Base-by-base conservation (phyloP, 2,113 vertebrate species). In the Thunnus maccoyii region DNA sequence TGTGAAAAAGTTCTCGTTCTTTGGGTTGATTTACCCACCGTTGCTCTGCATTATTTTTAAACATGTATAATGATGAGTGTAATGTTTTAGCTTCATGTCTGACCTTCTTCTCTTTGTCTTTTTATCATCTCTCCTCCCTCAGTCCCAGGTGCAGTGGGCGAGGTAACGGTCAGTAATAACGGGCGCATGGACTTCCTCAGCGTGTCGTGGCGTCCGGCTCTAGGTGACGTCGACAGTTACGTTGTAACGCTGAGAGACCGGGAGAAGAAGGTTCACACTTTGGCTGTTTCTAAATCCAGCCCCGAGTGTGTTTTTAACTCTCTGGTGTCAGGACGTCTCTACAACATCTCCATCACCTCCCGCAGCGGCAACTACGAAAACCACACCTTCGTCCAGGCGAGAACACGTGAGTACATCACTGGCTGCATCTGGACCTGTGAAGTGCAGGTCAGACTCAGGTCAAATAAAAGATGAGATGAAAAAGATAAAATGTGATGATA, bases 161-260 rank as follows among this genome's bases (percentile, higher is more conserved):
- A 97, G 48, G 94, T 99, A 8, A 97, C 95, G 0, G 94, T 98
- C 68, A 99, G 96, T 88, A 99, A 99, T 89, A 98, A 96, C 0
- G 98, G 98, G 0, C 96, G 96, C 0, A 94, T 85, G 36, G 97
- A 99, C 92, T 99, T 98, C 93, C 97, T 99, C 57, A 95, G 96
- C 4, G 94, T 99, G 69, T 98, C 98, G 8, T 99, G 98, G 98
- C 94, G 96, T 47, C 95, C 96, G 0, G 96, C 97, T 1, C 61
- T 88, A 1, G 98, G 98, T 18, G 96, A 98, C 3, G 94, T 99
- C 75, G 97, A 98, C 86, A 95, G 86, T 82, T 99, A 99, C 56
- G 88, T 96, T 65, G 97, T 99, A 47, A 95, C 92, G 0, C 96
- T 99, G 44, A 95, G 94, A 48, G 96, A 98, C 0, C 44, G 32